phyloP scores from a whole-genome alignment of 2,888 invertebrate species.

The Leptothorax acervorum region DNA sequence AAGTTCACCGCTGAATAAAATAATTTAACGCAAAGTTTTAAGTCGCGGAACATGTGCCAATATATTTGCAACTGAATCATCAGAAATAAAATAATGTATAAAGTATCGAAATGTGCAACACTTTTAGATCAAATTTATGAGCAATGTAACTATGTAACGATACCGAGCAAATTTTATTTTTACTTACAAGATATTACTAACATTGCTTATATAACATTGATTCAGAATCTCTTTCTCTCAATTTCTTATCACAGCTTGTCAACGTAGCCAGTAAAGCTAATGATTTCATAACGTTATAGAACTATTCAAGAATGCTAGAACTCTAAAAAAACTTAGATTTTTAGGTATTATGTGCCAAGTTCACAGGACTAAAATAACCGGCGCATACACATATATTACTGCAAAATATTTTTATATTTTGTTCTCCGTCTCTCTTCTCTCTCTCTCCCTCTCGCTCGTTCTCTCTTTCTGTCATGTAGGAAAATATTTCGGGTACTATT shows the following conservation, averaged over 20 bases:
- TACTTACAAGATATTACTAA: not conserved
- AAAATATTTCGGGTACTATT: slow-evolving; percentile 8
- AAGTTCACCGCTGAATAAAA: not conserved
- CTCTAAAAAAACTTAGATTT: too few species aligned
- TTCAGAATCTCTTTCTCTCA: not conserved
- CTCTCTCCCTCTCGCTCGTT: not conserved
- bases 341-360: too few species aligned
- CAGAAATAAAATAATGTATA: not conserved
- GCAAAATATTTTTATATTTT: slow-evolving; percentile 11
- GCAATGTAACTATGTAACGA: not conserved
- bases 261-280: too few species aligned
- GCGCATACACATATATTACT: not conserved
- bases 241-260: too few species aligned
- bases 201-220: not conserved
- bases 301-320: too few species aligned
- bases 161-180: not conserved
- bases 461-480: not conserved
- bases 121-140: not conserved
- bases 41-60: too few species aligned
- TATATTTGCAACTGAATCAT: not conserved
- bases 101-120: not conserved
- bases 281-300: too few species aligned
- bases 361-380: not conserved
- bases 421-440: not conserved
- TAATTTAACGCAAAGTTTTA: slow-evolving; percentile 16